Percentiles rank a stretch among this genome's conserved stretches.
These are phyloP conservation scores for Epinephelus cyanopodus DNA, from an alignment of 2,113 vertebrate species.

Conservation along the genomic window DNA sequence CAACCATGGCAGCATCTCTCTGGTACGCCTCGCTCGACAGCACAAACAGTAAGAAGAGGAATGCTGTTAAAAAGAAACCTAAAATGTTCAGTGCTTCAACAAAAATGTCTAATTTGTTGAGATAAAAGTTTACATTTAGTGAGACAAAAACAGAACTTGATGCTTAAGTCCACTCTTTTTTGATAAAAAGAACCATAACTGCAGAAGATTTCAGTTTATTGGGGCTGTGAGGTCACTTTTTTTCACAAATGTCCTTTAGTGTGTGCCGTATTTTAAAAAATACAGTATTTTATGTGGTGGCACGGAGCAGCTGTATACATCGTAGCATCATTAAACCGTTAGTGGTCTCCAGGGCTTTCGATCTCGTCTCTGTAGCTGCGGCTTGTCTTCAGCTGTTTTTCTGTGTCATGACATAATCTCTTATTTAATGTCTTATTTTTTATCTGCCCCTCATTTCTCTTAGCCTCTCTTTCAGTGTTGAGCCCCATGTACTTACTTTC, in stretches of 20 bases:
- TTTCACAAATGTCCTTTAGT: not conserved
- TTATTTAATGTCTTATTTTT: constrained; percentile 32
- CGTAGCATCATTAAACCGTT: constrained; percentile 28
- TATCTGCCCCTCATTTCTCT: not conserved
- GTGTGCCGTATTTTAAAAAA: constrained; percentile 15
- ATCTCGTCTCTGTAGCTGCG: constrained; percentile 1
- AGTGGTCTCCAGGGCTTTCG: constrained; percentile 27
- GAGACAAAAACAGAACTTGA: not conserved
- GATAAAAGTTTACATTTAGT: not conserved
- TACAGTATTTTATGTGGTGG: constrained; percentile 13
- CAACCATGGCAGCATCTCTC: not conserved
- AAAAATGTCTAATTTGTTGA: not conserved
- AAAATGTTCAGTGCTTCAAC: not conserved
- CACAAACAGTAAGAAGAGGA: not conserved
- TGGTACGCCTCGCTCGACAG: not conserved
- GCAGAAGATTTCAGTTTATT: not conserved
- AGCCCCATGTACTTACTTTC: constrained; percentile 19
- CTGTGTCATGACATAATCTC: constrained; percentile 42
- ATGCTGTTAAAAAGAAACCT: not conserved
- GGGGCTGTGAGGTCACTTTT: not conserved
- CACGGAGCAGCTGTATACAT: constrained; percentile 6
- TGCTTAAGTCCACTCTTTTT: not conserved
- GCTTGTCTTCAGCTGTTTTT: constrained; percentile 38
- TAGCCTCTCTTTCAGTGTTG: not conserved
- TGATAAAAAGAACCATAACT: not conserved